Conservation (phyloP, 2,797 vertebrate genomes). For the Melanotaenia boesemani region DNA sequence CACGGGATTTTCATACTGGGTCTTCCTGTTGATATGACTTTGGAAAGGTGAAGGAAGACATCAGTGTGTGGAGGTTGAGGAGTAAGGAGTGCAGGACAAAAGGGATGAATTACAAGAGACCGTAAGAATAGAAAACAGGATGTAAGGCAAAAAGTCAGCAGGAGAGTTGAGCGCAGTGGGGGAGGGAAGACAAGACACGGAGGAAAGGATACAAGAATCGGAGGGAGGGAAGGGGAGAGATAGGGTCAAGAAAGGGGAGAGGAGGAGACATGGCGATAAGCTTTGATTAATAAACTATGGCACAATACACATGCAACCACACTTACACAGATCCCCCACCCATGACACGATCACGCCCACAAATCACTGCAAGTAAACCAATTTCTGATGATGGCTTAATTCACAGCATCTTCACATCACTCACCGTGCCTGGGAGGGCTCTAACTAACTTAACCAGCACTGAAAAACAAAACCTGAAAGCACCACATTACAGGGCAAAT, state of each 20-base stretch:
- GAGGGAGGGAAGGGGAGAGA: slow-evolving; percentile 8
- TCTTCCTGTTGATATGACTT: slow-evolving; percentile 99
- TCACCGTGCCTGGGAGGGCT: slow-evolving; percentile 4
- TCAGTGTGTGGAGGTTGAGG: slow-evolving; percentile 6
- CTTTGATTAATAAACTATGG: slow-evolving; percentile 57
- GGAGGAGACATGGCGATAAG: slow-evolving; percentile 46
- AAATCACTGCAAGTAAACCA: slow-evolving; percentile 35
- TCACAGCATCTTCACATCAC: slow-evolving; percentile 18
- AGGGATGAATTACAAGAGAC: slow-evolving; percentile 4
- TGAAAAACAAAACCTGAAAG: slow-evolving; percentile 45
- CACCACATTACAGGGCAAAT: slow-evolving; percentile 38
- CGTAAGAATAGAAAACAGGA: slow-evolving; percentile 28
- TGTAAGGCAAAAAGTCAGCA: slow-evolving; percentile 23
- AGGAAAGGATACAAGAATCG: slow-evolving; percentile 18
- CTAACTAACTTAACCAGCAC: slow-evolving; percentile 21
- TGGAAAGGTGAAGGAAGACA: slow-evolving; percentile 14
- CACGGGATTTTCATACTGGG: slow-evolving; percentile 98
- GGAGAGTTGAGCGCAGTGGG: slow-evolving; percentile 20
- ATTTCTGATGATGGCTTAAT: slow-evolving; percentile 23
- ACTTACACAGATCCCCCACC: slow-evolving; percentile 1
- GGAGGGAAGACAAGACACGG: slow-evolving; percentile 11
- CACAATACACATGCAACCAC: slow-evolving; percentile 13
- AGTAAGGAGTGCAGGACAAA: slow-evolving; percentile 3
- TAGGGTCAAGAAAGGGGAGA: slow-evolving; percentile 35
- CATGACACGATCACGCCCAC: slow-evolving; percentile 20